Percentiles rank a stretch among this genome's conserved stretches.
These are phyloP conservation scores for Cottus gobio DNA, from an alignment of 2,113 vertebrate genomes.

Conservation along the genomic window DNA sequence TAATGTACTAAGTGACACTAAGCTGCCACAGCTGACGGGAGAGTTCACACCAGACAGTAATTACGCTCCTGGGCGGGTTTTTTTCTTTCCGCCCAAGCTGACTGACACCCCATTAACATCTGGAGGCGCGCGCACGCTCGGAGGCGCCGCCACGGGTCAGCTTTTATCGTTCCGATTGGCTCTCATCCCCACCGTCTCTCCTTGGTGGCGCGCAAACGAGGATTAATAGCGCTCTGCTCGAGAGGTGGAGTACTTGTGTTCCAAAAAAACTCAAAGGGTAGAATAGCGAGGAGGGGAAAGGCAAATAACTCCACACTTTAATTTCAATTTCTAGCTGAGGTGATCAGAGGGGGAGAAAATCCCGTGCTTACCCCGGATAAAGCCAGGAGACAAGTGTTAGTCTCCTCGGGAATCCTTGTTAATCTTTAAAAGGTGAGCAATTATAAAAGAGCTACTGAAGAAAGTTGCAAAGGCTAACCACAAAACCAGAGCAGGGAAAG, in stretches of 20 bases:
- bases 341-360: slow-evolving; percentile 18
- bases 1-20: slow-evolving; percentile 52
- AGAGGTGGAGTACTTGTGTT: slow-evolving; percentile 49
- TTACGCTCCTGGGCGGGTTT: slow-evolving; percentile 49
- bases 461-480: slow-evolving; percentile 65
- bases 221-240: slow-evolving; percentile 69
- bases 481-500: slow-evolving; percentile 62
- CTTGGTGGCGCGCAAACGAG: slow-evolving; percentile 61
- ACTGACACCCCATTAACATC: slow-evolving; percentile 71
- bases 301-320: slow-evolving; percentile 4
- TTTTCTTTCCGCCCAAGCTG: slow-evolving; percentile 53
- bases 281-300: not conserved
- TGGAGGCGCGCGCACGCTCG: slow-evolving; percentile 40
- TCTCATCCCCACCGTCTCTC: slow-evolving; percentile 60
- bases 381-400: slow-evolving; percentile 48
- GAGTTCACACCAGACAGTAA: slow-evolving; percentile 60
- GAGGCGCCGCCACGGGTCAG: slow-evolving; percentile 57
- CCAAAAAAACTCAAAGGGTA: slow-evolving; percentile 6
- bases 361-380: slow-evolving; percentile 46
- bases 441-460: slow-evolving; percentile 61
- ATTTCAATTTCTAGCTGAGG: slow-evolving; percentile 17
- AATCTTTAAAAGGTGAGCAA: slow-evolving; percentile 66
- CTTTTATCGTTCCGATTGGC: slow-evolving; percentile 64
- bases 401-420: slow-evolving; percentile 64
- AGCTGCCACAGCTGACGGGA: slow-evolving; percentile 59